Conservation (phyloP, 2,113 vertebrate genomes). For the Indicator maculatus region DNA sequence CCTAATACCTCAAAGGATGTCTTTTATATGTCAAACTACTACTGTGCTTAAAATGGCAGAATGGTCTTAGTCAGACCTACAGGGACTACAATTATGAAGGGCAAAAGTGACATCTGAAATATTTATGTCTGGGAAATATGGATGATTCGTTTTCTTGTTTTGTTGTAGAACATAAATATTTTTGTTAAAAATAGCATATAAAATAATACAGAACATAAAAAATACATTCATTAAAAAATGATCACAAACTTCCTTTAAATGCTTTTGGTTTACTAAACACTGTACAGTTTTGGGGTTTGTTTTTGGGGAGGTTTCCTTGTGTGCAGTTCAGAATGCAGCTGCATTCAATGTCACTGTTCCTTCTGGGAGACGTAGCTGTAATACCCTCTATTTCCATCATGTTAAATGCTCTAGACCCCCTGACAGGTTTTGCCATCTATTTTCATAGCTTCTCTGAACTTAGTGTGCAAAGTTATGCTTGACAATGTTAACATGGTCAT, state of each 20-base stretch:
- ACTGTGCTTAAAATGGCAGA: not conserved
- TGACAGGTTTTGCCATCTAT: not conserved
- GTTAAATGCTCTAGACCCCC: not conserved
- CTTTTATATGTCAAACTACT: not conserved
- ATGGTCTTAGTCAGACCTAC: not conserved
- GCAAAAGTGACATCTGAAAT: not conserved
- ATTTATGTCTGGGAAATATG: not conserved
- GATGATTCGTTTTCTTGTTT: not conserved
- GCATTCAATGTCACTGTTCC: not conserved
- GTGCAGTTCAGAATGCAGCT: not conserved
- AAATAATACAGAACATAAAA: not conserved
- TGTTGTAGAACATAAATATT: not conserved
- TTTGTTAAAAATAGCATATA: not conserved
- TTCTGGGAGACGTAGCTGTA: not conserved
- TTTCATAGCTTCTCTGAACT: not conserved
- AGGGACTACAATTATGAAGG: not conserved
- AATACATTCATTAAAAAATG: not conserved
- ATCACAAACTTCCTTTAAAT: not conserved
- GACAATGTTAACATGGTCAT: not conserved
- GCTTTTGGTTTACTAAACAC: not conserved
- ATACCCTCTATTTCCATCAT: not conserved
- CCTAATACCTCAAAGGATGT: not conserved
- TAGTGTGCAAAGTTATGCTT: not conserved
- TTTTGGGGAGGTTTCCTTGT: not conserved
- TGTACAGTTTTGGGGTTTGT: not conserved